Conservation (phyloP, 2,113 vertebrate species). For the Prinia subflava region DNA sequence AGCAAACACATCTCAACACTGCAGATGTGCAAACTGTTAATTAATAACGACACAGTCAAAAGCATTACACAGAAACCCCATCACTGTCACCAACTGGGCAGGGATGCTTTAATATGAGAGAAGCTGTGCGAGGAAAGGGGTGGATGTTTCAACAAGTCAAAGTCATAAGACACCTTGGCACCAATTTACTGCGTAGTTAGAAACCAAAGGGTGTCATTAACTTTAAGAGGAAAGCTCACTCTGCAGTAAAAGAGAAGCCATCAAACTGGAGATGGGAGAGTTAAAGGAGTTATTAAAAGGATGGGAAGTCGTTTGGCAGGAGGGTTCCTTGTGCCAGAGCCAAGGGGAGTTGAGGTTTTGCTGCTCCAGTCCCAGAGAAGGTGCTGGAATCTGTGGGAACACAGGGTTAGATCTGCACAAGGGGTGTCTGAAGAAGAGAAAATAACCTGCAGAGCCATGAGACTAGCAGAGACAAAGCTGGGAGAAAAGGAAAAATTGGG, state of each 20-base stretch:
- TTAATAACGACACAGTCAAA: not conserved
- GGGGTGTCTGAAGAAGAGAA: not conserved
- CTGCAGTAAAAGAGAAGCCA: constrained; percentile 40
- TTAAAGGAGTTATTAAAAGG: constrained; percentile 63
- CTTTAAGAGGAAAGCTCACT: constrained; percentile 47
- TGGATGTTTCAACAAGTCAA: not conserved
- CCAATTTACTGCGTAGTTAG: constrained; percentile 37
- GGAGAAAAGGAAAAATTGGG: not conserved
- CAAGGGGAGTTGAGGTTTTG: not conserved
- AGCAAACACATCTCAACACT: not conserved
- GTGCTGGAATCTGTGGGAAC: not conserved
- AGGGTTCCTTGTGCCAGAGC: not conserved
- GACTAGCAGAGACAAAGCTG: not conserved
- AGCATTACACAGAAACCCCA: not conserved
- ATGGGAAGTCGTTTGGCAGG: not conserved
- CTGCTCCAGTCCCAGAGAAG: not conserved
- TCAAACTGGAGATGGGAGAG: constrained; percentile 54
- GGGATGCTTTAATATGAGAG: not conserved
- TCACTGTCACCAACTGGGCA: not conserved
- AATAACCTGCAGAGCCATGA: not conserved
- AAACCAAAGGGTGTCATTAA: constrained; percentile 39
- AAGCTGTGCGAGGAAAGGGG: not conserved
- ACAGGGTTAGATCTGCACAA: not conserved
- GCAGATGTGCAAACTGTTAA: not conserved
- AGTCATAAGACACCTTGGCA: not conserved